Base-by-base conservation (phyloP, 2,113 vertebrate species). In the Gasterosteus nipponicus region DNA sequence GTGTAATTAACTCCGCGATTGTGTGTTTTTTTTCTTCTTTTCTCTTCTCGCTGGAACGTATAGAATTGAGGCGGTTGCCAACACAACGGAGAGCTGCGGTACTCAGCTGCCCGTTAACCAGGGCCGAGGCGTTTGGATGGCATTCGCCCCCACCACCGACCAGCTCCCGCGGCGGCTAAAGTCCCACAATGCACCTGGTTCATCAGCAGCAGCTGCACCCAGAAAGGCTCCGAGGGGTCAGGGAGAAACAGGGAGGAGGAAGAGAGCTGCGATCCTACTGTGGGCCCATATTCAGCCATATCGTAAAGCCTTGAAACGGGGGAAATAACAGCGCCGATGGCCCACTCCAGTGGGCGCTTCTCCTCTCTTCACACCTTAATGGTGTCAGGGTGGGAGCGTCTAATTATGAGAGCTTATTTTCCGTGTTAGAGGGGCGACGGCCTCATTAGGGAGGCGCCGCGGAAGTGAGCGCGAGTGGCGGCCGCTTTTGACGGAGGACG, bases 181-280 rank as follows among this genome's bases (percentile, higher is more conserved):
- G 62, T 73, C 91, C 94, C 89, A 95, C 35, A 96, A 94, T 41
- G 95, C 96, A 92, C 96, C 95, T 97, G 78, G 44, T 46, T 35
- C 33, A 35, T 35, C 33, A 26, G 22, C 22, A 26, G 22, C 22
- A 26, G 93, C 95, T 18, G 96, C 93, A 15, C 95, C 96, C 68
- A 97, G 91, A 86, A 97, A 98, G 12, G 95, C 94, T 16, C 95
- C 95, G 1, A 96, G 5, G 0, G 0, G 75, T 84, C 78, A 84
- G 78, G 54, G 67, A 82, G 61, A 77, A 8, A 84, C 46, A 26
- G 22, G 22, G 22, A 26, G 22, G 22, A 26, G 96, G 72, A 19
- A 5, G 39, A 70, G 47, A 39, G 16, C n/a, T 33, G 42, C 7
- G n/a, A 38, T 22, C 62, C 9, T 1, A 44, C 57, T 46, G 54